A percentile compares a stretch with the other conserved stretches of the same genome.
phyloP scores from a whole-genome alignment of 2,797 vertebrate species.

The Sandelia bainsii region DNA sequence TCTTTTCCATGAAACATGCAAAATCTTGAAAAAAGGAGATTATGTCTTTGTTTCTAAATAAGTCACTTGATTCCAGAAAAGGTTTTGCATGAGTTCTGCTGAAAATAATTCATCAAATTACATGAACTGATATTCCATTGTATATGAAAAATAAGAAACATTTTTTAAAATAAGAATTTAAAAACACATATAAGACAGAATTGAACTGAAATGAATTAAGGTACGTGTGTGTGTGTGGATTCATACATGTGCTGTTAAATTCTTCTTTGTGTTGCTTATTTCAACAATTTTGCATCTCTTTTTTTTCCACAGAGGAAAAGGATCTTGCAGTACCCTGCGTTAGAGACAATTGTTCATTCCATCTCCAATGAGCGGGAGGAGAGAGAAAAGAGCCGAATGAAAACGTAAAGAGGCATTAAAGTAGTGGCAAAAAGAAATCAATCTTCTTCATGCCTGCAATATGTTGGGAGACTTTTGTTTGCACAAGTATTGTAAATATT shows the following conservation, averaged over 20 bases:
- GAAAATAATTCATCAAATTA: slow-evolving; percentile 4
- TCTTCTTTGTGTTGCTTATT: not conserved
- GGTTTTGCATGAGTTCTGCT: not conserved
- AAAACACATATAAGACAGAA: not conserved
- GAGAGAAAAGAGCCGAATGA: slow-evolving; percentile 57
- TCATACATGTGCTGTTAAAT: not conserved
- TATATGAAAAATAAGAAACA: not conserved
- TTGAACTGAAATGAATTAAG: not conserved
- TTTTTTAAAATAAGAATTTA: too few species aligned
- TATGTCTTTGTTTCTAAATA: slow-evolving; percentile 1
- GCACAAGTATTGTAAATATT: slow-evolving; percentile 62
- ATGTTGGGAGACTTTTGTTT: slow-evolving; percentile 38
- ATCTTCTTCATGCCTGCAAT: slow-evolving; percentile 16
- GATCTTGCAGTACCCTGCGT: slow-evolving; percentile 78
- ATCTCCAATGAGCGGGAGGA: slow-evolving; percentile 73
- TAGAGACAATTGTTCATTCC: slow-evolving; percentile 83
- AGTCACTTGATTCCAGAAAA: slow-evolving; percentile 21
- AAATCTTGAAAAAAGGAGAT: not conserved
- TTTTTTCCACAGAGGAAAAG: slow-evolving; percentile 76
- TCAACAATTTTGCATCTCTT: slow-evolving; percentile 2
- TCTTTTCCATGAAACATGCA: not conserved
- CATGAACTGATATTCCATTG: not conserved
- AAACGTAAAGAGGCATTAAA: slow-evolving; percentile 35
- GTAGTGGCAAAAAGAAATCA: too few species aligned
- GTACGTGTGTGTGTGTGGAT: not conserved